Percentiles rank a stretch among this genome's conserved stretches.
These are phyloP conservation scores for Megalops cyprinoides DNA, from an alignment of 2,797 vertebrate species.

Conservation along the genomic window DNA sequence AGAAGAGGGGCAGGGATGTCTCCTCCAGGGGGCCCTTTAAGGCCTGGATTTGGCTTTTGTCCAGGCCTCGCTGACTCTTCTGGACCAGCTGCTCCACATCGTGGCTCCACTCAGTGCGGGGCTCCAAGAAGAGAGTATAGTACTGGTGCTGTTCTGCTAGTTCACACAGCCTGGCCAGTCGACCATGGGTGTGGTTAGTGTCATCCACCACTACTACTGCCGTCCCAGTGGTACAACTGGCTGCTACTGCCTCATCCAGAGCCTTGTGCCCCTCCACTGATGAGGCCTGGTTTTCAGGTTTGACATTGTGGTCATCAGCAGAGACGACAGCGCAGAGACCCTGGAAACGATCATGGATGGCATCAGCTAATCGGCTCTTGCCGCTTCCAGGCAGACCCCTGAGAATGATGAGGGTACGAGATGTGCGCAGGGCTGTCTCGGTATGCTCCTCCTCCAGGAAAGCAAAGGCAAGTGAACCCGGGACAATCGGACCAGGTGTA, in stretches of 20 bases:
- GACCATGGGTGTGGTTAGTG: slow-evolving; percentile 83
- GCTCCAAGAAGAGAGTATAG: slow-evolving; percentile 79
- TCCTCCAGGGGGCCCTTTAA: slow-evolving; percentile 81
- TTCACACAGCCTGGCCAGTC: slow-evolving; percentile 81
- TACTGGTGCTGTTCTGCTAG: slow-evolving; percentile 80
- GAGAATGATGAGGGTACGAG: slow-evolving; percentile 82
- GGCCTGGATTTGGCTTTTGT: slow-evolving; percentile 78
- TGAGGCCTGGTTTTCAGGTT: slow-evolving; percentile 68
- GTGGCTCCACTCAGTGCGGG: slow-evolving; percentile 80
- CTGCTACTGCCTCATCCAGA: slow-evolving; percentile 79
- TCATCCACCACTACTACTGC: slow-evolving; percentile 83
- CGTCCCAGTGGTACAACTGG: slow-evolving; percentile 73
- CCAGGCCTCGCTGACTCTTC: slow-evolving; percentile 78
- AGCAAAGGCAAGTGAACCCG: slow-evolving; percentile 74
- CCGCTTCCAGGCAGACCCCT: slow-evolving; percentile 88
- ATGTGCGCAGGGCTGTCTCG: slow-evolving; percentile 73
- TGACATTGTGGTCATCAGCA: slow-evolving; percentile 69
- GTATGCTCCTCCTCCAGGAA: slow-evolving; percentile 81
- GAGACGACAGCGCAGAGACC: slow-evolving; percentile 77
- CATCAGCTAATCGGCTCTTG: slow-evolving; percentile 80
- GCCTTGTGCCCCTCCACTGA: slow-evolving; percentile 60
- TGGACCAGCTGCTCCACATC: slow-evolving; percentile 77
- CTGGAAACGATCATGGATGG: slow-evolving; percentile 76
- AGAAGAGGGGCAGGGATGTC: slow-evolving; percentile 83
- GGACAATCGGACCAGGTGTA: slow-evolving; percentile 16